These are phyloP conservation scores for Panurus biarmicus DNA, from an alignment of 2,113 vertebrate genomes.

Conservation along the genomic window DNA sequence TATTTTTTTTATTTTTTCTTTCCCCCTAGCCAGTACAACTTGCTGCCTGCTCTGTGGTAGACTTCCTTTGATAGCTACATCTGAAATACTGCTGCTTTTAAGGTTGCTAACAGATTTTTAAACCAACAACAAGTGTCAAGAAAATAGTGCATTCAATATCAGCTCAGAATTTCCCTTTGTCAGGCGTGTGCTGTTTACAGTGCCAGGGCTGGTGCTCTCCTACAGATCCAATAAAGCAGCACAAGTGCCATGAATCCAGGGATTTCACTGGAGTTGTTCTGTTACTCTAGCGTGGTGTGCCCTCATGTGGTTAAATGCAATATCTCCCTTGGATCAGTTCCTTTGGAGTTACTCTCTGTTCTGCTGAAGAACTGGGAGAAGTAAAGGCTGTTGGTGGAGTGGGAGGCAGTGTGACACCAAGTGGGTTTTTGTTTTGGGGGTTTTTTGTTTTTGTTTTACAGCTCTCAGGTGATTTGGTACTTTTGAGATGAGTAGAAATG, in stretches of 20 bases:
- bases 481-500: not conserved
- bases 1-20: no score
- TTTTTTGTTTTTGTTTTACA: not conserved
- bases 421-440: not conserved
- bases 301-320: slow-evolving; percentile 38
- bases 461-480: not conserved
- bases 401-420: accelerated
- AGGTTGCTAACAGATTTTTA: not conserved
- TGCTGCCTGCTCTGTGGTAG: not conserved
- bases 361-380: not conserved
- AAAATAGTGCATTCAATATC: not conserved
- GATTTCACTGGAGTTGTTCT: not conserved
- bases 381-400: not conserved
- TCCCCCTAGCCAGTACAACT: not conserved
- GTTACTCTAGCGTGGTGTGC: not conserved
- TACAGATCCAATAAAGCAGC: not conserved
- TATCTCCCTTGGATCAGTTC: not conserved
- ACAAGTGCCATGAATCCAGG: not conserved
- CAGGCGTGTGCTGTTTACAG: not conserved
- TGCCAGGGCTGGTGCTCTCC: not conserved
- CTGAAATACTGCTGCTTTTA: not conserved
- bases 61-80: not conserved
- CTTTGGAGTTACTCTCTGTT: not conserved
- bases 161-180: not conserved
- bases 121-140: not conserved